Evolutionary conservation across 2,113 vertebrate genomes (phyloP), one percentile per base, ranked within the genome.

Genomic region (Melospiza melodia): DNA sequence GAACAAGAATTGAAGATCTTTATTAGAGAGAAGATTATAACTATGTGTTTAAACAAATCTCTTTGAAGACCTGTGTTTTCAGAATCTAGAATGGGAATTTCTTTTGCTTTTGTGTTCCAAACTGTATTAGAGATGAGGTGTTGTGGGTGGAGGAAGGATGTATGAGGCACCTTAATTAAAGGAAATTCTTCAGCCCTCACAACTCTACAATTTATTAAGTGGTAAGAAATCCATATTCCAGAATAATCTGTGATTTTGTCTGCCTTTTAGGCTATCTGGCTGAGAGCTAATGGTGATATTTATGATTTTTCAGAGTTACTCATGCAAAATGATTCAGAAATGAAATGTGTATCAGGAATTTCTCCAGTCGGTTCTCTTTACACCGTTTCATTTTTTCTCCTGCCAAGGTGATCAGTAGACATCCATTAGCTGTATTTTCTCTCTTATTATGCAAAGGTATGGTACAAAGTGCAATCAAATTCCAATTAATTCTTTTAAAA

Each of bases 1-100:
- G 13, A 85, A 72, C 1, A 75, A 57, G 61, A 87, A 5, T 1
- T 20, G 2, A 37, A 73, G 22, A 63, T 25, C 83, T 89, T 49
- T 14, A 30, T 91, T 61, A 76, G 39, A 83, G 6, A 8, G 9
- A 65, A 80, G 14, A 75, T 84, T 86, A 46, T 44, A n/a, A 28
- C 20, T 54, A 10, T 24, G 7, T 86, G 82, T 92, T 76, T 37
- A 76, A 59, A 84, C 16, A 89, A 61, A 61, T 1, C 3, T 58
- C 43, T 84, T 69, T 68, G 84, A 89, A 84, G 37, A 80, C 7
- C 10, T 3, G 0, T 49, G 18, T 82, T 63, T 71, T 82, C 74
- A 94, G 72, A 95, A 79, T 95, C 77, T 93, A 44, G 63, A 93
- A 52, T 4, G 57, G 39, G 74, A 91, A 52, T 55, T 72, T 65